phyloP scores from a whole-genome alignment of 2,113 vertebrate species.

The Limanda limanda region DNA sequence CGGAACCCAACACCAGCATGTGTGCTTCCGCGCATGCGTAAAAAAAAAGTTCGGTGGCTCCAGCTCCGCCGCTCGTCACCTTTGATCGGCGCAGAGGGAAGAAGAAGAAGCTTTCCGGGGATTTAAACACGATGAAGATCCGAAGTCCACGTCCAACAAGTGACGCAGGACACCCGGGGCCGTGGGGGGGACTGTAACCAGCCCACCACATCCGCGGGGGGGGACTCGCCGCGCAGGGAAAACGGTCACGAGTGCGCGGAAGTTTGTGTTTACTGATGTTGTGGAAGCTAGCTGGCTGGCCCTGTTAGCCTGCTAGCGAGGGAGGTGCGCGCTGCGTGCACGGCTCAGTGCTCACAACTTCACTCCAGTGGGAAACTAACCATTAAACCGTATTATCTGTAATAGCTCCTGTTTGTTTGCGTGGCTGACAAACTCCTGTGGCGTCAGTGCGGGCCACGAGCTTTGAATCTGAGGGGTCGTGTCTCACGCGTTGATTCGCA shows the following conservation, averaged over 20 bases:
- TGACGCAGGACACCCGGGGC: not conserved
- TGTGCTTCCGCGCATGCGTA: slow-evolving; percentile 62
- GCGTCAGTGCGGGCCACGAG: slow-evolving; percentile 30
- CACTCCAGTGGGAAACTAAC: not conserved
- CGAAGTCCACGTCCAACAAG: not conserved
- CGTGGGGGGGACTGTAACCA: not conserved
- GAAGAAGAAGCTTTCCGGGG: slow-evolving; percentile 24
- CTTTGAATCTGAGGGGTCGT: slow-evolving; percentile 21
- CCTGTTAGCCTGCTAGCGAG: slow-evolving; percentile 69
- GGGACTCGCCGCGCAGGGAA: not conserved
- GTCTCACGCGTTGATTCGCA: not conserved
- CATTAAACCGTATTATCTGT: not conserved
- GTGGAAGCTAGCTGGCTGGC: slow-evolving; percentile 64
- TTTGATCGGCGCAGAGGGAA: slow-evolving; percentile 51
- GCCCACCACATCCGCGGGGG: not conserved
- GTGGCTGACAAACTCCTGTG: slow-evolving; percentile 24
- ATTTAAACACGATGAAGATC: slow-evolving; percentile 33
- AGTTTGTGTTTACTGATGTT: slow-evolving; percentile 68
- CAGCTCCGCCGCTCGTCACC: slow-evolving; percentile 63
- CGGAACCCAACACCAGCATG: slow-evolving; percentile 52
- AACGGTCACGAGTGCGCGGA: slow-evolving; percentile 38
- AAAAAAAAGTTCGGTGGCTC: slow-evolving; percentile 55
- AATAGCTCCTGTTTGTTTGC: not conserved
- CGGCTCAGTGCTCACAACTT: not conserved
- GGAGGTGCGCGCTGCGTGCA: slow-evolving; percentile 35